A percentile compares a stretch with the other conserved stretches of the same genome.
These are phyloP conservation scores for Helicolenus hilgendorfi DNA, from an alignment of 2,797 vertebrate genomes.

Conservation along the genomic window DNA sequence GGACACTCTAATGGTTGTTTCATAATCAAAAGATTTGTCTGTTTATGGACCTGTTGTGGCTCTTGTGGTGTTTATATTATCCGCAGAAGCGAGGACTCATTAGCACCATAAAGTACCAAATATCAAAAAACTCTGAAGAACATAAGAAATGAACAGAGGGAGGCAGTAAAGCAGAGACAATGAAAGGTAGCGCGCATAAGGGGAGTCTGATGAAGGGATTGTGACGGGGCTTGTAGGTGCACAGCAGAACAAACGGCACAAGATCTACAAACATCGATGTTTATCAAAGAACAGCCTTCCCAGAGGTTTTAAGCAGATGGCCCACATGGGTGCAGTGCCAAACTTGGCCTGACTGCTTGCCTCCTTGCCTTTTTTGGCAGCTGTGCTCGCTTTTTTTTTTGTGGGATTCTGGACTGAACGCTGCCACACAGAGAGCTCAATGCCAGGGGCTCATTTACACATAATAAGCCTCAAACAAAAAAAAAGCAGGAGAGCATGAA, in stretches of 20 bases:
- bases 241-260: constrained; percentile 59
- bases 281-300: constrained; percentile 64
- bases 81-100: constrained; percentile 36
- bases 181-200: constrained; percentile 20
- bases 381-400: not conserved
- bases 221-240: constrained; percentile 20
- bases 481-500: constrained; percentile 21
- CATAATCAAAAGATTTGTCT: constrained; percentile 55
- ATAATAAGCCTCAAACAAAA: constrained; percentile 35
- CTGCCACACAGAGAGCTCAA: constrained; percentile 27
- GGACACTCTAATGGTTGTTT: not conserved
- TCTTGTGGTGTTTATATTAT: constrained; percentile 37
- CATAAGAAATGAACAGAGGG: constrained; percentile 27
- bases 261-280: constrained; percentile 60
- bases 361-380: constrained; percentile 7
- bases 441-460: constrained; percentile 63
- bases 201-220: constrained; percentile 24
- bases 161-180: constrained; percentile 36
- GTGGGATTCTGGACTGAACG: not conserved
- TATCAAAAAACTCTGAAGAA: constrained; percentile 34
- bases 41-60: constrained; percentile 31
- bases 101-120: constrained; percentile 70
- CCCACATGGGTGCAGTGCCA: constrained; percentile 14
- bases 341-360: constrained; percentile 27
- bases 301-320: constrained; percentile 22